These are phyloP conservation scores for Drosophila pandora DNA, from an alignment of 1,140 invertebrate genomes.

Conservation along the genomic window DNA sequence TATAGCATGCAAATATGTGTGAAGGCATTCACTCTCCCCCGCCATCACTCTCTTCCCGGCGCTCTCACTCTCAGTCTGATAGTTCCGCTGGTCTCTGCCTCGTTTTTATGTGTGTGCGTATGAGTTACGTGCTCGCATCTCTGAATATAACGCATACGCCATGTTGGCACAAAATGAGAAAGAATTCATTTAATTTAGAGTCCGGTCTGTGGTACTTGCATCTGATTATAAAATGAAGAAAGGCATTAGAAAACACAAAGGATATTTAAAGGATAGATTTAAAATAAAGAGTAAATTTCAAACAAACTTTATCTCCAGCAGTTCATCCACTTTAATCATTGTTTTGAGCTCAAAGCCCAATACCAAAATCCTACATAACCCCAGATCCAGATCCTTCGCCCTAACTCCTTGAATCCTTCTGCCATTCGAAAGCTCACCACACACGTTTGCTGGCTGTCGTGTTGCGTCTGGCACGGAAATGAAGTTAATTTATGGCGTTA, in stretches of 20 bases:
- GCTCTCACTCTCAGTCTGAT: neutral
- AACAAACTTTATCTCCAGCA: neutral
- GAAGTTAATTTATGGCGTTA: slow-evolving; percentile 81
- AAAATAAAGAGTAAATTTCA: neutral
- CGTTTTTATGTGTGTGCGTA: slow-evolving; percentile 25
- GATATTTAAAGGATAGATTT: no score
- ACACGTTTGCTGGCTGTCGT: slow-evolving; percentile 72
- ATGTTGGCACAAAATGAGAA: slow-evolving; percentile 13
- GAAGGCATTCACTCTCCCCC: slow-evolving; percentile 34
- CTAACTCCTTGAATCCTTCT: slow-evolving; percentile 3
- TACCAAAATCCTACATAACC: slow-evolving; percentile 1
- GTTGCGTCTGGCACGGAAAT: slow-evolving; percentile 78
- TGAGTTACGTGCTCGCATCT: slow-evolving; percentile 45
- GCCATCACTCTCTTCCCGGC: neutral
- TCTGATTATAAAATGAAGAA: slow-evolving; percentile 14
- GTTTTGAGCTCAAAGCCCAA: slow-evolving; percentile 14
- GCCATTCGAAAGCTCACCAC: slow-evolving; percentile 43
- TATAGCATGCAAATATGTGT: slow-evolving; percentile 66
- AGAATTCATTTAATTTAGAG: slow-evolving; percentile 29
- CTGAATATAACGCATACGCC: slow-evolving; percentile 46
- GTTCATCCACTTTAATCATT: neutral
- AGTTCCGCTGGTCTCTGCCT: neutral
- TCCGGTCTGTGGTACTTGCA: slow-evolving; percentile 17
- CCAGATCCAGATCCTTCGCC: slow-evolving; percentile 13
- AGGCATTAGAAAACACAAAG: neutral